Evolutionary conservation across 1,140 invertebrate species (phyloP), one percentile per base, ranked within the genome.

Genomic region (Arctopsyche grandis): DNA sequence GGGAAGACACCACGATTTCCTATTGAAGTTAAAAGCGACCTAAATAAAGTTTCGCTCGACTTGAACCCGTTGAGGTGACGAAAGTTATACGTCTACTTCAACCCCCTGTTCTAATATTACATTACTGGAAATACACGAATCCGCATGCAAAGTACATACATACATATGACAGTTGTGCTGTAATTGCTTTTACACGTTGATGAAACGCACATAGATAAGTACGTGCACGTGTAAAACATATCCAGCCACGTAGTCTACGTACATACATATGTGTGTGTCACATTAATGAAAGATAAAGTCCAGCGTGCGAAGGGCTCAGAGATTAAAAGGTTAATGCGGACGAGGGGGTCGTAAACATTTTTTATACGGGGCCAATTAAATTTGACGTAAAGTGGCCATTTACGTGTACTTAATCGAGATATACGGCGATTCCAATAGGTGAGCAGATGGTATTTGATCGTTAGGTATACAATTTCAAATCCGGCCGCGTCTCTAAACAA

Each of bases 391-490:
- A 66, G 63, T 66, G 24, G 19, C 63, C 63, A 66, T 66, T 66
- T 66, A 66, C 63, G 63, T 66, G 22, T 66, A 66, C 63, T 66
- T 66, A 66, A 66, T 66, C 63, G 63, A 66, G 21, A 66, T 66
- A 66, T 66, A 66, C 24, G 63, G 14, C 24, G 21, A 12, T 66
- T 66, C 24, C 63, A 66, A 66, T 66, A 66, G 22, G 63, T 26
- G 63, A 66, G 24, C 63, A 66, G 63, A 66, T 66, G 63, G 63
- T n/a, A n/a, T 66, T 66, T 66, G 63, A 66, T 66, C 63, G 12
- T 14, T 29, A 14, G 1, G 21, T 29, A 66, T 66, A 66, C 63
- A 66, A 66, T 26, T 66, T 66, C 63, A 12, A 22, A 66, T 66
- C 24, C 63, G 24, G 24, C 22, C 48, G 4, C 24, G 12, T 29